Percentiles rank a stretch among this genome's conserved stretches.
These are phyloP conservation scores for Allophyes oxyacanthae DNA, from an alignment of 2,888 invertebrate genomes.

Conservation along the genomic window DNA sequence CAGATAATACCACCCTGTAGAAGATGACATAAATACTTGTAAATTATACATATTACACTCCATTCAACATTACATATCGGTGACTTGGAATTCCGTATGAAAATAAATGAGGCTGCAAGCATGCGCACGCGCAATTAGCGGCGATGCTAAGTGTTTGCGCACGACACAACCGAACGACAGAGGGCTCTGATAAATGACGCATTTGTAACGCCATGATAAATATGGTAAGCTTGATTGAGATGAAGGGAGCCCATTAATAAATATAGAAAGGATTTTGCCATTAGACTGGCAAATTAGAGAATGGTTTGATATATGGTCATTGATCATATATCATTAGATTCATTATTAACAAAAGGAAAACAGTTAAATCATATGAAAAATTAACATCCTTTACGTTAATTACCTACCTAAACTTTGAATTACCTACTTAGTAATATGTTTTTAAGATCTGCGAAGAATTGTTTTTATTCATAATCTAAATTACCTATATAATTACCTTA, in stretches of 20 bases:
- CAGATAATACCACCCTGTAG: slow-evolving; percentile 20
- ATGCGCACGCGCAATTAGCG: slow-evolving; percentile 56
- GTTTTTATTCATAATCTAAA: too few species aligned
- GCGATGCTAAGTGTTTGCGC: slow-evolving; percentile 57
- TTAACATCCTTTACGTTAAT: too few species aligned
- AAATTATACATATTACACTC: slow-evolving; percentile 50
- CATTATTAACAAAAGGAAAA: too few species aligned
- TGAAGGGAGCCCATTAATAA: slow-evolving; percentile 51
- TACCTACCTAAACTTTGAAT: too few species aligned
- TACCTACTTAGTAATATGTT: too few species aligned
- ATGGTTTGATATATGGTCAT: slow-evolving; percentile 3
- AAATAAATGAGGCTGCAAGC: slow-evolving; percentile 52
- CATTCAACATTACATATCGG: slow-evolving; percentile 42
- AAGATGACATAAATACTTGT: slow-evolving; percentile 45
- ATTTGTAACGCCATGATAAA: slow-evolving; percentile 52
- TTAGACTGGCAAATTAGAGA: not conserved
- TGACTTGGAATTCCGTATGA: slow-evolving; percentile 52
- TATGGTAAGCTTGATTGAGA: slow-evolving; percentile 41
- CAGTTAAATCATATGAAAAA: too few species aligned
- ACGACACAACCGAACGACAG: slow-evolving; percentile 49
- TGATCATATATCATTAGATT: slow-evolving; percentile 1
- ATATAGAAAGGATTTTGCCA: slow-evolving; percentile 22
- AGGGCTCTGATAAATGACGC: slow-evolving; percentile 52
- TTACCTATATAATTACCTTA: too few species aligned
- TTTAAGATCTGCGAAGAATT: too few species aligned